A percentile compares a stretch with the other conserved stretches of the same genome.
These are phyloP conservation scores for Promerops cafer DNA, from an alignment of 2,113 vertebrate genomes.

Conservation along the genomic window DNA sequence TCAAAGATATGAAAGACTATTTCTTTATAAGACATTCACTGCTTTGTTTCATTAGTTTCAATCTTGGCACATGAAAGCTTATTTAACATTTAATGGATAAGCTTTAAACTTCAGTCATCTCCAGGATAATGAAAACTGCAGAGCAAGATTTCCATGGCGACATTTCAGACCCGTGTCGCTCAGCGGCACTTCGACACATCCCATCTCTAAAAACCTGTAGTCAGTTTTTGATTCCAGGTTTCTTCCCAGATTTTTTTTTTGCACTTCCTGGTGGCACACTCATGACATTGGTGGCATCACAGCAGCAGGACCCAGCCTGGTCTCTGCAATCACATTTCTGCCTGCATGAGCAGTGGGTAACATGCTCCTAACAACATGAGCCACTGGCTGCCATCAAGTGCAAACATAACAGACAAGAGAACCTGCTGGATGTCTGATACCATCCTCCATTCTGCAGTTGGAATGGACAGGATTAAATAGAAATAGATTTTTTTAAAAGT, in stretches of 20 bases:
- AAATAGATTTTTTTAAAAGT: not conserved
- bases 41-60: conserved; percentile 32
- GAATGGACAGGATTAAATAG: not conserved
- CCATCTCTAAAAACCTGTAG: not conserved
- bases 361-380: not conserved
- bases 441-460: not conserved
- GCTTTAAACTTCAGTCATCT: conserved; percentile 41
- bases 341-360: not conserved
- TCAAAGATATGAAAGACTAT: not conserved
- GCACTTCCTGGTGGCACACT: not conserved
- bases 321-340: not conserved
- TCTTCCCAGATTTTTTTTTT: not conserved
- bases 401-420: not conserved
- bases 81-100: conserved; percentile 35
- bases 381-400: not conserved
- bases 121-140: not conserved
- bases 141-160: conserved; percentile 4
- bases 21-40: not conserved
- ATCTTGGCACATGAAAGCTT: conserved; percentile 18
- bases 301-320: not conserved
- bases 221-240: not conserved
- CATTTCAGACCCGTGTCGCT: not conserved
- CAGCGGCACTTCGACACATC: not conserved
- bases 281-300: not conserved
- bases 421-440: not conserved